Percentiles rank a stretch among this genome's conserved stretches.
Evolutionary conservation across 2,888 invertebrate species (phyloP).

Genomic region (Melanostoma scalare): DNA sequence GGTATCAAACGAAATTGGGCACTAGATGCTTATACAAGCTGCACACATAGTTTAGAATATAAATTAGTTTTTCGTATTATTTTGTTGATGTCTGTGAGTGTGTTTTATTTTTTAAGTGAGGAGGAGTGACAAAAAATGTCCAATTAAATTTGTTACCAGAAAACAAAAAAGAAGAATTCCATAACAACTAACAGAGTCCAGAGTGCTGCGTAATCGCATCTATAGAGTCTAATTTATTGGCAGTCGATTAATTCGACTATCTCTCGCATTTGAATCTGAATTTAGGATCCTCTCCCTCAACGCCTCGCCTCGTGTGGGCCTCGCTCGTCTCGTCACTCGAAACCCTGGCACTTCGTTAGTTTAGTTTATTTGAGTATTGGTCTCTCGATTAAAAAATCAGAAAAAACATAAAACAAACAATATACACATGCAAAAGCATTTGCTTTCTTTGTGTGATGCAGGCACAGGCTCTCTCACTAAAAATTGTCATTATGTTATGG

Average conservation of each 20-base stretch:
- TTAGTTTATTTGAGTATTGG: no score
- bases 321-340: no score
- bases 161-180: constrained; percentile 25
- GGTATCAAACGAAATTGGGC: constrained; percentile 25
- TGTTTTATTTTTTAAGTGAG: constrained; percentile 20
- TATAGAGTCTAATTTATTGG: constrained; percentile 53
- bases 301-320: not conserved
- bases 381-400: no score
- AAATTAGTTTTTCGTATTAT: not conserved
- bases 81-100: not conserved
- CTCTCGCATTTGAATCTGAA: constrained; percentile 15
- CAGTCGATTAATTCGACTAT: constrained; percentile 51
- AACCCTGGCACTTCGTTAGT: no score
- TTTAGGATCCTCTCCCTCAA: constrained; percentile 15
- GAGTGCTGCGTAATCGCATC: constrained; percentile 33
- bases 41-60: not conserved
- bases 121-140: constrained; percentile 18
- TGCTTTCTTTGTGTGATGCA: no score
- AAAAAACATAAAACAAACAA: no score
- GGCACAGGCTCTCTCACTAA: constrained; percentile 2
- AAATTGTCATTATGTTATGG: constrained; percentile 62
- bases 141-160: constrained; percentile 14
- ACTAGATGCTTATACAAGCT: not conserved
- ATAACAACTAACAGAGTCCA: constrained; percentile 23
- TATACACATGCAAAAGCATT: no score